Evolutionary conservation across 92 coral and sea anemone species (phyloP).

Genomic region (Anthopleura xanthogrammica): DNA sequence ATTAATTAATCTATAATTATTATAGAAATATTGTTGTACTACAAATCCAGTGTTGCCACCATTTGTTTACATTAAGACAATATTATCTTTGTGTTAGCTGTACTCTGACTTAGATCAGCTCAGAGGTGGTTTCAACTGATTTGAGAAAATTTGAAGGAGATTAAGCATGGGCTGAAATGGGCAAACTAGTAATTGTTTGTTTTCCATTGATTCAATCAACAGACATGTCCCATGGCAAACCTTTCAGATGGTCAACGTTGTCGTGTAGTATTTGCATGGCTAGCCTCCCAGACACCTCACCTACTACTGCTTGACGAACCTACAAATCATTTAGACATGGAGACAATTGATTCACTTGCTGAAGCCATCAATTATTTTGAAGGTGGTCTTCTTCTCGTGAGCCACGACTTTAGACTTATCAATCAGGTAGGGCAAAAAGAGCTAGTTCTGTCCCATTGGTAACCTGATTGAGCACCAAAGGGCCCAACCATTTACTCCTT

Average conservation of each 20-base stretch:
- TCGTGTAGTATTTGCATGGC: conserved; percentile 99
- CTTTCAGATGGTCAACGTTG: conserved; percentile 98
- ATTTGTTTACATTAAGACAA: too few relatives aligned
- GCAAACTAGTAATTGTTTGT: background rate
- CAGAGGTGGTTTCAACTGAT: too few relatives aligned
- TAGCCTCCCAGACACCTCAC: conserved; percentile 94
- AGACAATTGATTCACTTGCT: conserved; percentile 96
- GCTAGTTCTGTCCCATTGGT: background rate
- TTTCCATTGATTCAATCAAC: background rate
- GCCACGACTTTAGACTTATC: conserved; percentile 99
- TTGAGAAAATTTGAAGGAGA: too few relatives aligned
- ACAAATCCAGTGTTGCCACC: too few relatives aligned
- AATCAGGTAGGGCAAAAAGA: conserved; percentile 63
- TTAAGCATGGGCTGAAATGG: background rate
- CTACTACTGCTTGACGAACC: conserved; percentile 97
- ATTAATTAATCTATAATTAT: too few relatives aligned
- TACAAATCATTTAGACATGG: conserved; percentile 98
- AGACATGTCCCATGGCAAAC: conserved; percentile 95
- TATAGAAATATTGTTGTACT: too few relatives aligned
- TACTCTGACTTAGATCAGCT: too few relatives aligned
- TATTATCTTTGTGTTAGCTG: too few relatives aligned
- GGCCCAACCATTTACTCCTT: too few relatives aligned
- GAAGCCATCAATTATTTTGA: conserved; percentile 95
- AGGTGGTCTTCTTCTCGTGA: conserved; percentile 93
- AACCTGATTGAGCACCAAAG: too few relatives aligned